Evolutionary conservation across 2,113 vertebrate species (phyloP), one percentile per base, ranked within the genome.

Genomic region (Nesogale talazaci): DNA sequence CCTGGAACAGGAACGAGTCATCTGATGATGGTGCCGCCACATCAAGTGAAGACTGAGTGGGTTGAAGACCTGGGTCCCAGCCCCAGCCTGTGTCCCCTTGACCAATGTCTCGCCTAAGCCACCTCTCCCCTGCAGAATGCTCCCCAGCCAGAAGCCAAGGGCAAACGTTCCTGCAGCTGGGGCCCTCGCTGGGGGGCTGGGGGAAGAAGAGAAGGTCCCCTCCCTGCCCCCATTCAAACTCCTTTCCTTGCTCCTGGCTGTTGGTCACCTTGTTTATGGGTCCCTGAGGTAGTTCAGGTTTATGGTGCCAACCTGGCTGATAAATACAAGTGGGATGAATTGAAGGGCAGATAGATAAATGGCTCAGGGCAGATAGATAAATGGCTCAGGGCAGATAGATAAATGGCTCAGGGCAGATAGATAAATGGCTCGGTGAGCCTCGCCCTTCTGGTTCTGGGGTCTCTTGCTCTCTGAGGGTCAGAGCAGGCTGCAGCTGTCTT

Each of bases 201-300:
- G 31, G 1, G 1, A 25, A 16, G 67, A 0, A 19, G 67, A 40
- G 59, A 11, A 1, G 10, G 0, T 1, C 65, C 56, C 25, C 57
- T 8, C 46, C 74, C 74, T 16, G 34, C 16, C 16, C 36, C 19
- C 0, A 8, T 2, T 15, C 65, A 27, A n/a, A 61, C 61, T 25
- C 56, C 36, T 70, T n/a, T 20, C 22, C 16, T 23, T 0, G 81
- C 40, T 5, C 3, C 38, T 76, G 4, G 15, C 42, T 23, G 38
- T 31, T 77, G 23, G 56, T 27, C 72, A 4, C 16, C 22, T 16
- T 20, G 79, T 78, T 77, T 9, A 25, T 25, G 1, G 2, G 61
- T n/a, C n/a, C n/a, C n/a, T n/a, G n/a, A n/a, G n/a, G n/a, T n/a
- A n/a, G n/a, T n/a, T n/a, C n/a, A n/a, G n/a, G n/a, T n/a, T n/a